phyloP scores from a whole-genome alignment of 2,113 vertebrate species.

The Deroptyus accipitrinus region DNA sequence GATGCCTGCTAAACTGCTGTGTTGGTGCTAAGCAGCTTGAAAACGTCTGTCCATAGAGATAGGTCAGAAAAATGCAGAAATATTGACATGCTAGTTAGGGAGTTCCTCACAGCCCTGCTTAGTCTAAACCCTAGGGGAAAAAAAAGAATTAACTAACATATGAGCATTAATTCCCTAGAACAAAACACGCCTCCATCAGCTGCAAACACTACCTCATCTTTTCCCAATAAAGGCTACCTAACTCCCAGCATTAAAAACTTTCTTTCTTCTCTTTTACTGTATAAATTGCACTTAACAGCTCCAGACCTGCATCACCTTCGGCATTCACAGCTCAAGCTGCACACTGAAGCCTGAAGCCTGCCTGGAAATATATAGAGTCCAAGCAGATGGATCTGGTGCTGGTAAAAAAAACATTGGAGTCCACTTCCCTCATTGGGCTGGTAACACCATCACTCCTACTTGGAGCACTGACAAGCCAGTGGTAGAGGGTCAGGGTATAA shows the following conservation, averaged over 20 bases:
- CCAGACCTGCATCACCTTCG: conserved; percentile 80
- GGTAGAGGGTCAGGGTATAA: conserved; percentile 81
- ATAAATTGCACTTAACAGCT: conserved; percentile 78
- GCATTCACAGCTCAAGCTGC: conserved; percentile 80
- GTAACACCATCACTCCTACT: conserved; percentile 81
- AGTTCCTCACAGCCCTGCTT: background rate
- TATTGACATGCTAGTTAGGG: fast-evolving
- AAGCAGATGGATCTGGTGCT: conserved; percentile 83
- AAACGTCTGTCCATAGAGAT: background rate
- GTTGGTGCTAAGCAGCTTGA: background rate
- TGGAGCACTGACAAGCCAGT: conserved; percentile 82
- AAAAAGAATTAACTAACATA: background rate
- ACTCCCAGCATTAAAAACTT: background rate
- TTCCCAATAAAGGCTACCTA: background rate
- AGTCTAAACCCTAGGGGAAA: background rate
- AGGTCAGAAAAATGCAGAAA: background rate
- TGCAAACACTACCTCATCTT: background rate
- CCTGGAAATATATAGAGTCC: conserved; percentile 85
- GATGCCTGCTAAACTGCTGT: background rate
- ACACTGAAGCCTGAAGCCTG: conserved; percentile 81
- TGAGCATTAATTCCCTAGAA: background rate
- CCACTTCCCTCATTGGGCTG: conserved; percentile 83
- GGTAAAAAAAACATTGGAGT: conserved; percentile 85
- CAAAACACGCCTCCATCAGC: background rate
- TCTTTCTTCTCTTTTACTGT: conserved; percentile 80